Conservation (phyloP, 2,888 invertebrate genomes). For the Andrena marginata region DNA sequence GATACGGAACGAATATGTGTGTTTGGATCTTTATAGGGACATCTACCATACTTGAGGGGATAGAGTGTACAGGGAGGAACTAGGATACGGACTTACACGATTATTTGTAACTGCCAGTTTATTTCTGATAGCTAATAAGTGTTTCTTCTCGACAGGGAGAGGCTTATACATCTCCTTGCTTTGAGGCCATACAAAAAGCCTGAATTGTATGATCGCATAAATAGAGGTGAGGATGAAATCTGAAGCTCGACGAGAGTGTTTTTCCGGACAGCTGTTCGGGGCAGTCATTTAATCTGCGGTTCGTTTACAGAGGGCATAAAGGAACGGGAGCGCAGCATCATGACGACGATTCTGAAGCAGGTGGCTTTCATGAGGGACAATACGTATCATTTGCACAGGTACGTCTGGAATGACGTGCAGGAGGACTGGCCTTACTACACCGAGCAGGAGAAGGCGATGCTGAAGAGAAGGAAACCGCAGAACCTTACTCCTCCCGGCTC, state of each 20-base stretch:
- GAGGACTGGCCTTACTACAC: constrained; percentile 98
- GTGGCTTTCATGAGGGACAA: constrained; percentile 95
- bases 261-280: background rate
- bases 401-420: constrained; percentile 96
- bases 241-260: too few species aligned
- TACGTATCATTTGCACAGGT: constrained; percentile 94
- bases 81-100: background rate
- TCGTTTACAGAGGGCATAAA: constrained; percentile 92
- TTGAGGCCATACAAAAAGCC: constrained; percentile 97
- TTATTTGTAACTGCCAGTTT: too few species aligned
- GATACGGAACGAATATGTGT: too few species aligned
- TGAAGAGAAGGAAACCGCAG: constrained; percentile 96
- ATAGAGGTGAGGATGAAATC: constrained; percentile 87
- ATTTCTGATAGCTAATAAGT: background rate
- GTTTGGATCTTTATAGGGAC: too few species aligned
- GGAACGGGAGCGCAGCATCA: constrained; percentile 92
- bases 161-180: constrained; percentile 97
- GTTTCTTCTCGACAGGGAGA: constrained; percentile 89
- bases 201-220: constrained; percentile 93
- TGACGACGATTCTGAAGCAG: constrained; percentile 92
- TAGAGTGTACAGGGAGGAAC: too few species aligned
- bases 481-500: constrained; percentile 95
- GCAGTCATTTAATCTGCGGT: constrained; percentile 20
- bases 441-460: constrained; percentile 94
- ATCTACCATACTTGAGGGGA: too few species aligned